A percentile compares a stretch with the other conserved stretches of the same genome.
phyloP scores from a whole-genome alignment of 2,113 vertebrate species.

The Lampris incognitus region DNA sequence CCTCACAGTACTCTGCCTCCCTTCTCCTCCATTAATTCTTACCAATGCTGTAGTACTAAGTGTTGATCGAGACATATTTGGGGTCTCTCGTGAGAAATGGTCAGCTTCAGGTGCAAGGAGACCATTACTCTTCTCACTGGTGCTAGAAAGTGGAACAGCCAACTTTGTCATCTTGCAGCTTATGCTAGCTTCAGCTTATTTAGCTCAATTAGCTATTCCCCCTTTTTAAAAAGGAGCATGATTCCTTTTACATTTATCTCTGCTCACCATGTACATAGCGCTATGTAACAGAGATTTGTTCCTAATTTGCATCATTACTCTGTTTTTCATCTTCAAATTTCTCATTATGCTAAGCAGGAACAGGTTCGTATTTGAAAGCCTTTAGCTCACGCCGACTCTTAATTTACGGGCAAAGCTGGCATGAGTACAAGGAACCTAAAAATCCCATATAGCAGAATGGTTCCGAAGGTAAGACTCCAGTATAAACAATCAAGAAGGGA shows the following conservation, averaged over 20 bases:
- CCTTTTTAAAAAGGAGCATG: not conserved
- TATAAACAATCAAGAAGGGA: not conserved
- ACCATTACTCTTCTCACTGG: not conserved
- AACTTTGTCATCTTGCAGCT: not conserved
- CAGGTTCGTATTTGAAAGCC: not conserved
- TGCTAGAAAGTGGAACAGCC: not conserved
- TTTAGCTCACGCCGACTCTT: not conserved
- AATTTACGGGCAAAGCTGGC: not conserved
- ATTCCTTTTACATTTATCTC: too few species aligned
- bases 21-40: constrained; percentile 38
- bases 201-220: not conserved
- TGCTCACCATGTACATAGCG: too few species aligned
- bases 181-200: constrained; percentile 14
- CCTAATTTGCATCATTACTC: not conserved
- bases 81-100: constrained; percentile 27
- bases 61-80: constrained; percentile 25
- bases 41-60: not conserved
- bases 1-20: not conserved
- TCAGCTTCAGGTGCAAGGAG: constrained; percentile 38
- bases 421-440: not conserved
- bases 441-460: not conserved
- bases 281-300: not conserved
- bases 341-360: not conserved
- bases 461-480: not conserved
- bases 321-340: not conserved